Conservation (phyloP, 2,113 vertebrate species). For the Diphyllodes magnificus region DNA sequence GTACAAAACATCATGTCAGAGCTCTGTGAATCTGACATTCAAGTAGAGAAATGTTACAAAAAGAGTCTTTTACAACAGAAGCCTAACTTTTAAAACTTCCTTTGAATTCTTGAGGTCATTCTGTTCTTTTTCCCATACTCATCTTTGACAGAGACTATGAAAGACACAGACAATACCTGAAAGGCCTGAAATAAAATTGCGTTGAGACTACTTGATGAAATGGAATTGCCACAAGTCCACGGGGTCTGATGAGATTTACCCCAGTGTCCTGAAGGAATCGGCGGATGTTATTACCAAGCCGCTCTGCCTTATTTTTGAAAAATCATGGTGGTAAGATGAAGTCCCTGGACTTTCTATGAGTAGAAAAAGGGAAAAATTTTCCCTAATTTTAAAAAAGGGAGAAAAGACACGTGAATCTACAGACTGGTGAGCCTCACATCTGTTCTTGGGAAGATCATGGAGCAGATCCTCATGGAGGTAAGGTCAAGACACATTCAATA, state of each 20-base stretch:
- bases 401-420: not conserved
- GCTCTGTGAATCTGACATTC: not conserved
- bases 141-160: not conserved
- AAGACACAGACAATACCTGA: not conserved
- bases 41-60: not conserved
- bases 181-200: not conserved
- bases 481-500: not conserved
- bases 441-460: not conserved
- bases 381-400: not conserved
- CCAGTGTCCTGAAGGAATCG: not conserved
- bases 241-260: not conserved
- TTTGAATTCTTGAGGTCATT: not conserved
- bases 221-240: rapidly evolving
- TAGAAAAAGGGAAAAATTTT: not conserved
- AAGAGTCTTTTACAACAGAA: not conserved
- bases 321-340: not conserved
- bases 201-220: not conserved
- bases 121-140: not conserved
- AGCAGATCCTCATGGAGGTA: not conserved
- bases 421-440: rapidly evolving
- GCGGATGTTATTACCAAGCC: not conserved
- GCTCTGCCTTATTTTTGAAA: not conserved
- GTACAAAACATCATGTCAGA: not conserved
- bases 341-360: not conserved
- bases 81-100: not conserved